Evolutionary conservation across 2,888 invertebrate species (phyloP).

Genomic region (Parasteatoda lunata): DNA sequence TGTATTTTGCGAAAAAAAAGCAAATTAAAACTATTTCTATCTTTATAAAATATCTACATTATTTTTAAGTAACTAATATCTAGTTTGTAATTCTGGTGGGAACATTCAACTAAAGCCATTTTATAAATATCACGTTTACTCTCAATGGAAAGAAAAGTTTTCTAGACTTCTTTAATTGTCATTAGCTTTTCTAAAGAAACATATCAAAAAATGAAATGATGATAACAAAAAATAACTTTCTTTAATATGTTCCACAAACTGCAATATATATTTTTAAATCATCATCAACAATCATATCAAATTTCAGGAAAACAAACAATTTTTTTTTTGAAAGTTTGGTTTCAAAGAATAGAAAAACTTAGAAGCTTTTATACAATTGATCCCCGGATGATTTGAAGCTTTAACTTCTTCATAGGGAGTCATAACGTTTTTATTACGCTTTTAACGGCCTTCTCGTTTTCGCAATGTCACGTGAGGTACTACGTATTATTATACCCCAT

Average conservation of each 20-base stretch:
- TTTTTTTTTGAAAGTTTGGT: constrained; percentile 37
- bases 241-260: constrained; percentile 55
- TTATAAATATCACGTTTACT: constrained; percentile 21
- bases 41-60: too few relatives aligned
- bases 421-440: constrained; percentile 68
- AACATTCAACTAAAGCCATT: constrained; percentile 4
- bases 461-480: constrained; percentile 60
- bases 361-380: constrained; percentile 66
- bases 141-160: constrained; percentile 29
- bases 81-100: background rate
- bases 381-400: constrained; percentile 57
- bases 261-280: constrained; percentile 62
- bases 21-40: too few relatives aligned
- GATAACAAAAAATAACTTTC: constrained; percentile 22
- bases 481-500: constrained; percentile 58
- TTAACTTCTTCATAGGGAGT: constrained; percentile 66
- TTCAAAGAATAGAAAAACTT: constrained; percentile 62
- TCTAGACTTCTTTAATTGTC: constrained; percentile 44
- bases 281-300: constrained; percentile 47
- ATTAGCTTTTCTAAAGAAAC: constrained; percentile 22
- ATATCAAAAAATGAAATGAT: background rate
- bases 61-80: background rate
- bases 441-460: constrained; percentile 64
- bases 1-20: too few relatives aligned
- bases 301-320: constrained; percentile 52